Conservation (phyloP, 2,797 vertebrate species). For the Sebastolobus altivelis region DNA sequence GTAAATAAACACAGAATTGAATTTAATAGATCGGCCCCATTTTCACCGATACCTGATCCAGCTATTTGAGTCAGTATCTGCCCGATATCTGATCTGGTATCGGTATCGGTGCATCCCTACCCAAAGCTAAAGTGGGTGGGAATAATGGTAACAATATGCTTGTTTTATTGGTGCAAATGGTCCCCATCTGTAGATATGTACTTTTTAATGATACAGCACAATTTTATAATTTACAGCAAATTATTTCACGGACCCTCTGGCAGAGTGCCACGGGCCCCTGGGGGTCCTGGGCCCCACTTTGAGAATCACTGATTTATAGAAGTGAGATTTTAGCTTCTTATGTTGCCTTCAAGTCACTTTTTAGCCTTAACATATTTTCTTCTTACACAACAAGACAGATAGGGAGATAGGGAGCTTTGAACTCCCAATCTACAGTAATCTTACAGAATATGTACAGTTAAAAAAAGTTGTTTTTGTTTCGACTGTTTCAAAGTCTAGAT, state of each 20-base stretch:
- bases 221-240: neutral
- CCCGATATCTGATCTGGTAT: no score
- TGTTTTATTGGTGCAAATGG: no score
- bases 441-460: conserved; percentile 7
- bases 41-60: no score
- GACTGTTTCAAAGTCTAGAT: conserved; percentile 10
- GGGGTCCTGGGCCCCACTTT: no score
- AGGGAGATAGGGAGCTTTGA: conserved; percentile 13
- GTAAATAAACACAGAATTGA: no score
- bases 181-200: no score
- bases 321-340: conserved; percentile 15
- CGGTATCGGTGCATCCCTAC: no score
- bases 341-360: conserved; percentile 34
- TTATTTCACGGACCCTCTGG: neutral
- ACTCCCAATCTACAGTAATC: conserved; percentile 33
- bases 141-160: no score
- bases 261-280: neutral
- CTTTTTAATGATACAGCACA: neutral
- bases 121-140: no score
- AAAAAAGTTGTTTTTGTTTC: conserved; percentile 20
- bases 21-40: no score
- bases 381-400: conserved; percentile 18
- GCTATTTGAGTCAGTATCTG: no score
- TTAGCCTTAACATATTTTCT: conserved; percentile 35
- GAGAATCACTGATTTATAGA: neutral